Conservation (phyloP, 2,888 invertebrate genomes). For the Diogma glabrata region DNA sequence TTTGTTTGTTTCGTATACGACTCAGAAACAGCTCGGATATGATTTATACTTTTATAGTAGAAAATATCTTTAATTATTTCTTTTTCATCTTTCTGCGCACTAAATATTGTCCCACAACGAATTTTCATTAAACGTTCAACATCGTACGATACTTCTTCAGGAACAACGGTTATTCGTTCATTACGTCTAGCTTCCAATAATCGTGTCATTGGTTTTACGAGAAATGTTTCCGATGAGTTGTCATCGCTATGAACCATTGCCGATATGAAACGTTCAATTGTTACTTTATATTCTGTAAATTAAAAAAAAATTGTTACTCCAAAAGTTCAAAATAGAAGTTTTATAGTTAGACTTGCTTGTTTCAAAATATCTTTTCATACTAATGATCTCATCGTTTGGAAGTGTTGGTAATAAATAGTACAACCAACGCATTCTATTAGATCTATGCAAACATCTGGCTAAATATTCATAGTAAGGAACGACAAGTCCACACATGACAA, state of each 20-base stretch:
- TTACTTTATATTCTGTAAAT: no score
- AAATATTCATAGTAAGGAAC: neutral
- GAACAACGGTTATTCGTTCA: neutral
- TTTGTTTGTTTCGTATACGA: neutral
- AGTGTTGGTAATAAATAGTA: neutral
- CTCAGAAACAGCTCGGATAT: neutral
- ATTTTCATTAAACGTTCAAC: constrained; percentile 4
- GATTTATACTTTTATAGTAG: constrained; percentile 2
- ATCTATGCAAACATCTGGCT: neutral
- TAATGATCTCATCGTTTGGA: neutral
- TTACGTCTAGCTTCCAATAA: constrained; percentile 4
- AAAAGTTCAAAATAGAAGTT: no score
- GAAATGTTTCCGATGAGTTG: neutral
- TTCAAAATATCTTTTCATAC: neutral
- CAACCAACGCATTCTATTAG: neutral
- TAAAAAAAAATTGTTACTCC: no score
- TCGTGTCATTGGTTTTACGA: neutral
- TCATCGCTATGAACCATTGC: neutral
- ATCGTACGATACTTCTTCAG: neutral
- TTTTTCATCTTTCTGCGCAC: neutral
- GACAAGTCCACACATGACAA: neutral
- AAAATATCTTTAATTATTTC: constrained; percentile 6
- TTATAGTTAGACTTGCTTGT: neutral
- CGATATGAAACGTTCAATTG: no score
- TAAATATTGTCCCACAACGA: neutral